Evolutionary conservation across 2,113 vertebrate species (phyloP), one percentile per base, ranked within the genome.

Genomic region (Ailuropoda melanoleuca): DNA sequence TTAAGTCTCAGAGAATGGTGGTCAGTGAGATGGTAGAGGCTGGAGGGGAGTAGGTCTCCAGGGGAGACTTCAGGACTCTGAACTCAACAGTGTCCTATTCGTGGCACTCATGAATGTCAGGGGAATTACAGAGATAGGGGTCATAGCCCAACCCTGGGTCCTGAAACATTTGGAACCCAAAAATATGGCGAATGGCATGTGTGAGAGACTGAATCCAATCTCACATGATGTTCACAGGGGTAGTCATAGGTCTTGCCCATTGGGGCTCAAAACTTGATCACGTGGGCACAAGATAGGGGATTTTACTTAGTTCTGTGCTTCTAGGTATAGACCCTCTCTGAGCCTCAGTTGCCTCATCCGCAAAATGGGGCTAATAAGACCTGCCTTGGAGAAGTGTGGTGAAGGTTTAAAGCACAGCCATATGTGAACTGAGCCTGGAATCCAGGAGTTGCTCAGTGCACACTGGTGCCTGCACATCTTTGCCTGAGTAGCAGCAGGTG

Each of bases 181-280:
- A 74, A 72, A 31, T n/a, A 34, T 12, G 18, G 13, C 74, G 48
- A 60, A 26, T 6, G 15, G 43, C 31, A 12, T 0, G 3, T 34
- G 12, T 3, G 34, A 72, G 64, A 84, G 55, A 80, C 39, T 8
- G 6, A 39, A 55, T n/a, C 66, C 37, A 64, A 37, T 23, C 37
- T 23, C 37, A 18, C 46, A 23, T 10, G 43, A 21, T 39, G 24
- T 29, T 31, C 29, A 62, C 31, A 31, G 29, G 31, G 56, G 9
- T n/a, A n/a, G 26, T 26, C 6, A 2, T 8, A 15, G 17, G n/a
- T 26, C 68, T 37, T 43, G 17, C 17, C n/a, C 19, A 21, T 0
- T 34, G 58, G 39, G 23, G 1, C 87, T 62, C 66, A 19, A 10
- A 74, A 12, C 26, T 37, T 74, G 60, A 68, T 19, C 23, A 4